Conservation (phyloP, 2,888 invertebrate species). For the Pterostichus niger region DNA sequence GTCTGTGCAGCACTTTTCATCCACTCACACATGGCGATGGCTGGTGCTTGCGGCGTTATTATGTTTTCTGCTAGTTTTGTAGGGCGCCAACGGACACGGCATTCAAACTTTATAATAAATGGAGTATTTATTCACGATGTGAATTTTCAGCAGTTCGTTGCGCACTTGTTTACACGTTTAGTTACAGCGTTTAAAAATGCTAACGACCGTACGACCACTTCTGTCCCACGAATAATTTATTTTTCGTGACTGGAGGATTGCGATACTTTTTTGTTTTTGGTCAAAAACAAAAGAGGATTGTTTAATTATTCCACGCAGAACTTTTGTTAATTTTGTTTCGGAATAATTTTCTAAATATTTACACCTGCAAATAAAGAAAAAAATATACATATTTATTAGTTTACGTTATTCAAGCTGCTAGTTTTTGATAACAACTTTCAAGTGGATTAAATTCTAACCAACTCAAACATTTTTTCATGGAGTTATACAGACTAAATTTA, state of each 20-base stretch:
- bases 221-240: slow-evolving; percentile 27
- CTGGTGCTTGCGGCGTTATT: not conserved
- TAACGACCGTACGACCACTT: slow-evolving; percentile 21
- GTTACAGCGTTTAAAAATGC: slow-evolving; percentile 49
- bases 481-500: not conserved
- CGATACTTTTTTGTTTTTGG: slow-evolving; percentile 1
- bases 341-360: no score
- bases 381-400: not conserved
- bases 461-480: not conserved
- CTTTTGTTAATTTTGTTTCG: not conserved
- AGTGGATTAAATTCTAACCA: not conserved
- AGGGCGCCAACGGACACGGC: slow-evolving; percentile 1
- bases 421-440: not conserved
- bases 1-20: no score
- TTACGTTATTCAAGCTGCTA: not conserved
- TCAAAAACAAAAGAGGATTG: not conserved
- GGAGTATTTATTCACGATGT: slow-evolving; percentile 49
- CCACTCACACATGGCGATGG: no score
- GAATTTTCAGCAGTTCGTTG: slow-evolving; percentile 22
- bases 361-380: not conserved
- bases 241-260: slow-evolving; percentile 7
- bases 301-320: not conserved
- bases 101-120: slow-evolving; percentile 51
- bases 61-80: slow-evolving; percentile 22
- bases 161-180: slow-evolving; percentile 38